Evolutionary conservation across 2,888 invertebrate genomes (phyloP).

Genomic region (Scaptomyza reducta): DNA sequence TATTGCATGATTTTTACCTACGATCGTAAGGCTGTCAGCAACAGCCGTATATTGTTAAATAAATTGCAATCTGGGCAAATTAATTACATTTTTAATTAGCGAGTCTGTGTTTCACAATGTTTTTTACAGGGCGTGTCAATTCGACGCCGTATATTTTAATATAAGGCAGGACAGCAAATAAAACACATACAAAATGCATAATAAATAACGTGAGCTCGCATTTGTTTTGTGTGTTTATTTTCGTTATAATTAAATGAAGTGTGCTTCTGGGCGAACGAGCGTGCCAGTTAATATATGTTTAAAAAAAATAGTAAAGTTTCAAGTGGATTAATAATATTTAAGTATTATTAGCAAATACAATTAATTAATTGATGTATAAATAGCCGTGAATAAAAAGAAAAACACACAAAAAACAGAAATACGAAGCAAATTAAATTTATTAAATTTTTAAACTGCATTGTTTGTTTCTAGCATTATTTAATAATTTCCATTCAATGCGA

Average conservation of each 20-base stretch:
- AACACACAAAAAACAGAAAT: neutral
- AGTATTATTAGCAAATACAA: slow-evolving; percentile 18
- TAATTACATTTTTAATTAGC: slow-evolving; percentile 61
- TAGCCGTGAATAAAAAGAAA: neutral
- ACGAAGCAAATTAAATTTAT: slow-evolving; percentile 3
- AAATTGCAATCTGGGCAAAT: slow-evolving; percentile 40
- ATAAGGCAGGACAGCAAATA: slow-evolving; percentile 20
- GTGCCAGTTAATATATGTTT: neutral
- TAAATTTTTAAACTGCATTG: neutral
- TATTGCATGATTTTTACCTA: neutral
- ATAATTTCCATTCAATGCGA: neutral
- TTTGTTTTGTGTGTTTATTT: slow-evolving; percentile 23
- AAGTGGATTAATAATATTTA: slow-evolving; percentile 6
- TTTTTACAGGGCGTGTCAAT: slow-evolving; percentile 21
- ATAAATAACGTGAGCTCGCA: slow-evolving; percentile 43
- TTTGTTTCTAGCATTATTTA: neutral
- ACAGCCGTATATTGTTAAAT: slow-evolving; percentile 14
- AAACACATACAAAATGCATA: slow-evolving; percentile 50
- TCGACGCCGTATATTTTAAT: slow-evolving; percentile 5
- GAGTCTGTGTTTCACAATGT: slow-evolving; percentile 9
- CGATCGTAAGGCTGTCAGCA: slow-evolving; percentile 10
- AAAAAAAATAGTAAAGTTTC: slow-evolving; percentile 6
- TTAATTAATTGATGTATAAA: slow-evolving; percentile 33
- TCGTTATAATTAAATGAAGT: slow-evolving; percentile 47
- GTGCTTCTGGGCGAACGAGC: neutral